Evolutionary conservation across 2,113 vertebrate species (phyloP), one percentile per base, ranked within the genome.

Genomic region (Periophthalmus modestus): DNA sequence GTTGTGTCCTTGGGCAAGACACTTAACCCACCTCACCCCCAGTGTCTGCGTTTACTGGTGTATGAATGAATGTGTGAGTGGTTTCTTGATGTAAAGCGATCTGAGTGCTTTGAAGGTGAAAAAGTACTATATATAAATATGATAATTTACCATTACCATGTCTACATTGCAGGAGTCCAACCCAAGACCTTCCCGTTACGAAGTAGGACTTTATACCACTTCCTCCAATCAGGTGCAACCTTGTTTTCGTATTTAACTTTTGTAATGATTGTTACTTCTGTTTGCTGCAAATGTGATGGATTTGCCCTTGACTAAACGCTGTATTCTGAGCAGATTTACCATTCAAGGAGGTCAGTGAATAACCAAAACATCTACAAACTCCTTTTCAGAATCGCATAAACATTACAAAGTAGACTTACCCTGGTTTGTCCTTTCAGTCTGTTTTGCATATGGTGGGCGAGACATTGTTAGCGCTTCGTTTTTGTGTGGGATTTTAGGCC

Each of bases 291-390:
- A 66, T 50, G 3, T 77, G 82, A 86, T 79, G 78, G 75, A 88
- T 88, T 79, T 7, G 3, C 16, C 39, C 16, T 75, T 81, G 82
- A 72, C 68, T 66, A 68, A 81, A 70, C 19, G n/a, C 48, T 34
- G 57, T 72, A 81, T 82, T 79, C 82, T 73, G 79, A 82, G 74
- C 54, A 82, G 75, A 86, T 84, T 82, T 75, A 84, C 75, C 78
- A 68, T 47, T 13, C 19, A 18, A 58, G 52, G 66, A 81, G 83
- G 80, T 81, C 59, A 76, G 68, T 14, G 69, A 55, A 69, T 34
- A 15, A 18, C 50, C 12, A 2, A 10, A 11, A 21, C 24, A 48
- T 33, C 67, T 68, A 24, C 19, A 59, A 50, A 43, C 28, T 7
- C 19, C 66, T 73, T 7, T 55, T 55, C 68, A 46, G 52, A 36